Base-by-base conservation (phyloP, 2,113 vertebrate genomes). In the Paramormyrops kingsleyae region DNA sequence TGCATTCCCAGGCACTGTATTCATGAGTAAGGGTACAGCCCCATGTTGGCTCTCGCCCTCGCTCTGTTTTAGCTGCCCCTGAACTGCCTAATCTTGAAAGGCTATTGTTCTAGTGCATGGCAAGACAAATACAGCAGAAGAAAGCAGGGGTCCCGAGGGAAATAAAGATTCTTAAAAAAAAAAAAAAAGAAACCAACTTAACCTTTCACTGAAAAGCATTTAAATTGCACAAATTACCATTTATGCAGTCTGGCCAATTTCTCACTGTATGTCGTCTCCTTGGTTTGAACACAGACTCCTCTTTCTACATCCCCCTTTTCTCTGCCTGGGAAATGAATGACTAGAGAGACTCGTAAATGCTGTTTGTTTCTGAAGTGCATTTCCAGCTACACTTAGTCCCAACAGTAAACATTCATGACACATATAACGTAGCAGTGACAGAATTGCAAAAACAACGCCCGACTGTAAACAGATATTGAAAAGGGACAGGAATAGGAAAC, bases 51-150 rank as follows among this genome's bases (percentile, higher is more conserved):
- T 27, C 77, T 52, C 83, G 5, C 31, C 52, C 39, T 27, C 10
- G 0, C 50, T n/a, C 17, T 24, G 89, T 62, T 85, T 87, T 3
- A 70, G 89, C 44, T 49, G 44, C 56, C 42, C 17, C 27, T 35
- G 10, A 80, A 90, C n/a, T 24, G 46, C 46, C 84, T 44, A 39
- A 4, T 87, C 56, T 70, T 50, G 31, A 87, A 44, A 56, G 66
- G 17, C 84, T 87, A 53, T 90, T 90, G 89, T 90, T 77, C 21
- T 31, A 87, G 66, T n/a, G 47, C 31, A 87, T 7, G 49, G 89
- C 17, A 83, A n/a, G 85, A 70, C n/a, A 87, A 90, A 80, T 35
- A 87, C 44, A 74, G 84, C 31, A 87, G 53, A 87, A 83, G 83
- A 87, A 87, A 70, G 59, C 44, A 15, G 10, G 24, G 21, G 8